phyloP scores from a whole-genome alignment of 2,797 vertebrate genomes.

The Sebastiscus albofasciatus region DNA sequence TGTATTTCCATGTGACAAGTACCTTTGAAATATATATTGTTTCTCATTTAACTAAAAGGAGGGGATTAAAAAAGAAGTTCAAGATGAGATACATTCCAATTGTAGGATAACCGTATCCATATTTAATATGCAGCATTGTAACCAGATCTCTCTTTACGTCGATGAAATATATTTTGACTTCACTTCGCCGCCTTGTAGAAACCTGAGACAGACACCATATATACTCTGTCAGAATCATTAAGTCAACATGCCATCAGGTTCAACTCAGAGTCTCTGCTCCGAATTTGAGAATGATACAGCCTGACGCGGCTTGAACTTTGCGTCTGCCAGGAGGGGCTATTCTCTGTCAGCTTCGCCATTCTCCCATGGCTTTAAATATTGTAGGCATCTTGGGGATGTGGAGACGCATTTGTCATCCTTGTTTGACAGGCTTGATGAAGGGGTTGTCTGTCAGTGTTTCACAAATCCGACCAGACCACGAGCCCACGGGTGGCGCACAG shows the following conservation, averaged over 20 bases:
- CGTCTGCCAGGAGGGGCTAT: conserved; percentile 70
- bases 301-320: conserved; percentile 77
- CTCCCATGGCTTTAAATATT: conserved; percentile 81
- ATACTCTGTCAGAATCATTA: conserved; percentile 80
- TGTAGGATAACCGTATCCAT: conserved; percentile 17
- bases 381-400: conserved; percentile 78
- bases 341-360: conserved; percentile 68
- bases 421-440: conserved; percentile 84
- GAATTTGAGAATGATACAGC: conserved; percentile 77
- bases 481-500: conserved; percentile 74
- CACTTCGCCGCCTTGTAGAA: conserved; percentile 58
- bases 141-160: conserved; percentile 46
- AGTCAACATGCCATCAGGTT: conserved; percentile 75
- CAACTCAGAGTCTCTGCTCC: conserved; percentile 65
- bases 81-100: background rate
- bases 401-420: conserved; percentile 82
- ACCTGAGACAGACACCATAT: conserved; percentile 77
- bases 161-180: conserved; percentile 71
- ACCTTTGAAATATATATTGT: background rate
- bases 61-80: background rate
- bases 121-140: conserved; percentile 40
- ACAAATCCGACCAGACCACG: conserved; percentile 79
- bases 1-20: background rate
- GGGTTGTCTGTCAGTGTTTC: conserved; percentile 80
- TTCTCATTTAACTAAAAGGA: background rate